These are phyloP conservation scores for Paradoxurus hermaphroditus DNA, from an alignment of 2,113 vertebrate species.

Conservation along the genomic window DNA sequence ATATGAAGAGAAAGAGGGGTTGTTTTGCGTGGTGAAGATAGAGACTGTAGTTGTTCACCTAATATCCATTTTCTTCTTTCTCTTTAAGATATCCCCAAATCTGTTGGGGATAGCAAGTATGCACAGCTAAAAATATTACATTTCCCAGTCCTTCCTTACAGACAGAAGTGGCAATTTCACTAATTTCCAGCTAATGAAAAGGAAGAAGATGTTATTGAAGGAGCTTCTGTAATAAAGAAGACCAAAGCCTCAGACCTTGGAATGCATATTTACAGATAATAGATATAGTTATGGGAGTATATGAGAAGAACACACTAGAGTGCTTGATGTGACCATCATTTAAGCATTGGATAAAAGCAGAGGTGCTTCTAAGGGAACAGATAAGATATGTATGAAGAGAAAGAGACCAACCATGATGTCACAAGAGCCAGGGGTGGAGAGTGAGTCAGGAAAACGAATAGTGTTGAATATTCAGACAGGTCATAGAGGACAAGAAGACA, in stretches of 20 bases:
- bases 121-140: neutral
- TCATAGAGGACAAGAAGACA: neutral
- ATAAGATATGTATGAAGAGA: neutral
- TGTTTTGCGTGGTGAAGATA: neutral
- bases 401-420: neutral
- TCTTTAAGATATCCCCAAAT: neutral
- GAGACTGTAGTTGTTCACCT: neutral
- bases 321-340: neutral
- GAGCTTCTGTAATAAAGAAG: neutral
- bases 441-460: neutral
- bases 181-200: neutral
- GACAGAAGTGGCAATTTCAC: neutral
- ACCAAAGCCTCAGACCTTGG: neutral
- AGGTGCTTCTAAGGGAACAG: neutral
- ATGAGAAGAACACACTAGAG: neutral
- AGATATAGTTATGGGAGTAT: neutral
- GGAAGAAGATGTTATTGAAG: neutral
- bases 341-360: neutral
- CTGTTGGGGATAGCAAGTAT: neutral
- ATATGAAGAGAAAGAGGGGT: neutral
- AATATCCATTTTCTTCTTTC: neutral
- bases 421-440: neutral
- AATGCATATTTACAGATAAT: neutral
- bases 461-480: neutral
- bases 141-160: neutral